These are phyloP conservation scores for Coregonus suidteri DNA, from an alignment of 2,797 vertebrate genomes.

Conservation along the genomic window DNA sequence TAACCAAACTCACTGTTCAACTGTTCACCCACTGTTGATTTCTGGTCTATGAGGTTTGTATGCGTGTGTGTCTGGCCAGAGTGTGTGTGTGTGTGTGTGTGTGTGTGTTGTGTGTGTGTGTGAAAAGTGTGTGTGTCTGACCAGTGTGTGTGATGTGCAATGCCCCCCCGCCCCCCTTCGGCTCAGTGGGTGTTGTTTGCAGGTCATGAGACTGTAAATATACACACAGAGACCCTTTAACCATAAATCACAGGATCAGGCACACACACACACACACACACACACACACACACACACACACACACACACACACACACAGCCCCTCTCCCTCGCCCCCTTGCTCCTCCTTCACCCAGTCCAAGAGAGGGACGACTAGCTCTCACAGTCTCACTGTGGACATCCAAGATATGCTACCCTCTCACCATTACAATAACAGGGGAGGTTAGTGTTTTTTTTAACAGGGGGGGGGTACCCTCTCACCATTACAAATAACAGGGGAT, in stretches of 20 bases:
- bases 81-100: constrained; percentile 29
- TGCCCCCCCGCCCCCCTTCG: no score
- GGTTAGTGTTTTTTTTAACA: no score
- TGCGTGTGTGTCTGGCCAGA: not conserved
- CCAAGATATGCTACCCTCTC: no score
- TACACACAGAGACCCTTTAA: not conserved
- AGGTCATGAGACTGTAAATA: not conserved
- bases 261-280: constrained; percentile 11
- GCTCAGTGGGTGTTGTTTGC: constrained; percentile 66
- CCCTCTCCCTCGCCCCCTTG: not conserved
- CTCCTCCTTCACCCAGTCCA: not conserved
- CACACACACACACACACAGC: constrained; percentile 8
- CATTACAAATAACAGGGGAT: no score
- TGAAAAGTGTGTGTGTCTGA: constrained; percentile 1
- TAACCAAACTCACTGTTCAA: no score
- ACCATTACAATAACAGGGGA: not conserved
- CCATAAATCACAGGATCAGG: no score
- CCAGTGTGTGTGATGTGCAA: not conserved
- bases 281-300: no score
- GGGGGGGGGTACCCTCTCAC: no score
- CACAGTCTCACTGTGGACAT: no score
- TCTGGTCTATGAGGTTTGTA: not conserved
- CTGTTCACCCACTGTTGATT: no score
- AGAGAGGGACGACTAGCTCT: not conserved
- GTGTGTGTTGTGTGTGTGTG: constrained; percentile 18